Evolutionary conservation across 1,140 invertebrate genomes (phyloP).

Genomic region (Ostrea denselamellosa): DNA sequence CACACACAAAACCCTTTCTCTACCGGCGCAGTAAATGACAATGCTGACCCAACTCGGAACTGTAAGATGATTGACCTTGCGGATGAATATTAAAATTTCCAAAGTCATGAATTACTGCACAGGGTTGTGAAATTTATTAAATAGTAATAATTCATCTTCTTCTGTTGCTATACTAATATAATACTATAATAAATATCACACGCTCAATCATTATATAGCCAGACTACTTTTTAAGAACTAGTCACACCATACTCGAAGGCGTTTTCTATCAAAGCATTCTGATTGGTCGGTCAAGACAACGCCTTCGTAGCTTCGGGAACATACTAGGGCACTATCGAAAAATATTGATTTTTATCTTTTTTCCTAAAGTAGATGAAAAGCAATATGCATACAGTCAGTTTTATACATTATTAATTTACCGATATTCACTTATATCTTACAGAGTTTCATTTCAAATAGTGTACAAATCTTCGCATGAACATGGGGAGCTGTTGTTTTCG

Average conservation of each 20-base stretch:
- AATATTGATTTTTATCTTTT: slow-evolving; percentile 21
- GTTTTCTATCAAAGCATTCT: slow-evolving; percentile 37
- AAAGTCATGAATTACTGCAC: neutral
- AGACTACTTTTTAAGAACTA: neutral
- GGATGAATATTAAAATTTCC: neutral
- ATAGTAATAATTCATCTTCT: neutral
- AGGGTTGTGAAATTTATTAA: neutral
- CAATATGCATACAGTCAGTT: neutral
- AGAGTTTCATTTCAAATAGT: slow-evolving; percentile 18
- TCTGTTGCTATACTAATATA: neutral
- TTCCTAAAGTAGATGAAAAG: neutral
- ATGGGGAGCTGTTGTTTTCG: neutral
- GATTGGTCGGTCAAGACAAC: slow-evolving; percentile 43
- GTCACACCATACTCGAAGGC: neutral
- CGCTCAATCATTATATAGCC: neutral
- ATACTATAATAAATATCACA: neutral
- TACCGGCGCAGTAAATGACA: slow-evolving; percentile 13
- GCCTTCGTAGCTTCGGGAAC: slow-evolving; percentile 11
- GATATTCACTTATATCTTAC: neutral
- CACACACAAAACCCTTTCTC: neutral
- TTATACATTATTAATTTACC: neutral
- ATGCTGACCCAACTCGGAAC: neutral
- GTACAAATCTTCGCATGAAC: neutral
- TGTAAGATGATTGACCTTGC: neutral
- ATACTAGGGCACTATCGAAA: neutral